Evolutionary conservation across 1,140 invertebrate species (phyloP).

Genomic region (Acromyrmex echinatior): DNA sequence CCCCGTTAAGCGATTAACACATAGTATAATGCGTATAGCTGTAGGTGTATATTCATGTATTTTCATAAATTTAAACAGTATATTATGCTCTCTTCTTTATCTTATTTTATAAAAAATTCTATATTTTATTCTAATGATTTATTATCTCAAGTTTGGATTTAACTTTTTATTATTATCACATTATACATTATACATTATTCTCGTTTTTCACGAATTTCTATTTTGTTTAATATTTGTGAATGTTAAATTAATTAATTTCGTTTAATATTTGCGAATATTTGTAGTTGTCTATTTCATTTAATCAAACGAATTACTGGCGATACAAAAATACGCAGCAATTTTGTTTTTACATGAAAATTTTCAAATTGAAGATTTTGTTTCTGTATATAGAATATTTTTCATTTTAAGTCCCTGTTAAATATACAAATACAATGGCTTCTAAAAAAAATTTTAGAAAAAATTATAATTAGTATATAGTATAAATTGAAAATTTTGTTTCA

Average conservation of each 20-base stretch:
- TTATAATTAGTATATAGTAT: not conserved
- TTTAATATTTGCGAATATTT: not conserved
- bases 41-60: not conserved
- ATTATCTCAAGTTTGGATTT: not conserved
- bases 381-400: not conserved
- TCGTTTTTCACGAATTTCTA: too few relatives aligned
- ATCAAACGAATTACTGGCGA: not conserved
- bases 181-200: not conserved
- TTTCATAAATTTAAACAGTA: not conserved
- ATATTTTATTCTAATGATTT: conserved; percentile 8
- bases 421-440: not conserved
- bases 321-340: not conserved
- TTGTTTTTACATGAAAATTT: not conserved
- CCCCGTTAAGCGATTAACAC: not conserved
- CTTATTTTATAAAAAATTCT: not conserved
- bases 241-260: not conserved
- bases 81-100: not conserved
- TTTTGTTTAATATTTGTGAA: too few relatives aligned
- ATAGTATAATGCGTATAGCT: too few relatives aligned
- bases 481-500: not conserved
- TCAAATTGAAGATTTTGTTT: not conserved
- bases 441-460: not conserved
- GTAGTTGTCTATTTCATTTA: not conserved
- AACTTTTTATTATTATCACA: not conserved
- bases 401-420: not conserved